Conservation (phyloP, 2,797 vertebrate species). For the Xenops minutus region DNA sequence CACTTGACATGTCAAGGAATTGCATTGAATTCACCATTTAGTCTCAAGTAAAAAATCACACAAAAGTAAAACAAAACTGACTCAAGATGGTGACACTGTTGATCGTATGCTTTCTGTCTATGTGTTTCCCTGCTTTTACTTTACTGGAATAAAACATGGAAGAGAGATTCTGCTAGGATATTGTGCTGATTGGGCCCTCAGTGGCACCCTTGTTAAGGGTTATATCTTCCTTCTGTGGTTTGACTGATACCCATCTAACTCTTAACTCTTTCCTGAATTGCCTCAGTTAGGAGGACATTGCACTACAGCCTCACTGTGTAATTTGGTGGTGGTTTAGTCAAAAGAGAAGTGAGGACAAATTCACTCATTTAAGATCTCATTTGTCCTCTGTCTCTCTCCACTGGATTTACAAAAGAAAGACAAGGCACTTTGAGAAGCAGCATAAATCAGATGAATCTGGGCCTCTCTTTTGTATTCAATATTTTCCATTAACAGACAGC, state of each 20-base stretch:
- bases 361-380: background rate
- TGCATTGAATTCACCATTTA: background rate
- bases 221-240: background rate
- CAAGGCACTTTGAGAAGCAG: background rate
- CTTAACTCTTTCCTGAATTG: conserved; percentile 22
- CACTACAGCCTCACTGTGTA: background rate
- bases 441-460: background rate
- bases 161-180: background rate
- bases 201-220: background rate
- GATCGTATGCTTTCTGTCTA: background rate
- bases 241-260: background rate
- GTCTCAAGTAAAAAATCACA: background rate
- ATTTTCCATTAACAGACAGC: background rate
- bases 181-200: background rate
- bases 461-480: background rate
- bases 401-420: background rate
- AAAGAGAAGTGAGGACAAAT: conserved; percentile 38
- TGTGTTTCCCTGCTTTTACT: background rate
- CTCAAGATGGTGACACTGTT: background rate
- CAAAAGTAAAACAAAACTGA: background rate
- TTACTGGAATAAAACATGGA: background rate
- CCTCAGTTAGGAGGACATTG: background rate
- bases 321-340: conserved; percentile 26
- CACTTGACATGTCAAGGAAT: background rate
- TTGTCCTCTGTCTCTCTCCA: background rate